Conservation (phyloP, 2,797 vertebrate genomes). For the Fistularia tabacaria region DNA sequence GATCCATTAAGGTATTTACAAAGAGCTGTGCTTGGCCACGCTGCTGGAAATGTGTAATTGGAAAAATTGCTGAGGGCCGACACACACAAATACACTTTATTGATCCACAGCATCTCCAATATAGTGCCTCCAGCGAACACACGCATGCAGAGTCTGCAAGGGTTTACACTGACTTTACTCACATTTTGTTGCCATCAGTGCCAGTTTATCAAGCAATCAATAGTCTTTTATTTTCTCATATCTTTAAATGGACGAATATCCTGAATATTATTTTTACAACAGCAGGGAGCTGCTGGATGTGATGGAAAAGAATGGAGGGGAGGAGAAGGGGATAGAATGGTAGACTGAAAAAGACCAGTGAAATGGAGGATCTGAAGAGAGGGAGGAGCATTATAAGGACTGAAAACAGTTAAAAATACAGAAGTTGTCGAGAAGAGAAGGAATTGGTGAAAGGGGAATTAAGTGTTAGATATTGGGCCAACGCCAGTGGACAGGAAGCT, state of each 20-base stretch:
- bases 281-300: slow-evolving; percentile 53
- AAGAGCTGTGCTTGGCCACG: slow-evolving; percentile 74
- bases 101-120: slow-evolving; percentile 66
- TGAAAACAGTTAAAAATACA: neutral
- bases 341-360: neutral
- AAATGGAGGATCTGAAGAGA: neutral
- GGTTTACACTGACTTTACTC: slow-evolving; percentile 49
- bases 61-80: slow-evolving; percentile 79
- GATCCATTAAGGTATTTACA: slow-evolving; percentile 80
- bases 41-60: slow-evolving; percentile 84
- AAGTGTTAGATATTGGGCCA: slow-evolving; percentile 49
- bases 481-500: slow-evolving; percentile 63
- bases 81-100: slow-evolving; percentile 76
- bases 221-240: slow-evolving; percentile 73
- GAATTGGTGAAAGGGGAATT: slow-evolving; percentile 13
- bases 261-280: slow-evolving; percentile 71
- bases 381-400: neutral
- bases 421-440: slow-evolving; percentile 5
- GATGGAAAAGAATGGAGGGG: slow-evolving; percentile 41
- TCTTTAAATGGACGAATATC: slow-evolving; percentile 74
- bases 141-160: slow-evolving; percentile 51
- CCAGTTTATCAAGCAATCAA: slow-evolving; percentile 70
- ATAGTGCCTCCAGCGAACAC: slow-evolving; percentile 53
- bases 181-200: slow-evolving; percentile 54
- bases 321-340: neutral